Percentiles rank a stretch among this genome's conserved stretches.
These are phyloP conservation scores for Myotis yumanensis DNA, from an alignment of 2,113 vertebrate species.

Conservation along the genomic window DNA sequence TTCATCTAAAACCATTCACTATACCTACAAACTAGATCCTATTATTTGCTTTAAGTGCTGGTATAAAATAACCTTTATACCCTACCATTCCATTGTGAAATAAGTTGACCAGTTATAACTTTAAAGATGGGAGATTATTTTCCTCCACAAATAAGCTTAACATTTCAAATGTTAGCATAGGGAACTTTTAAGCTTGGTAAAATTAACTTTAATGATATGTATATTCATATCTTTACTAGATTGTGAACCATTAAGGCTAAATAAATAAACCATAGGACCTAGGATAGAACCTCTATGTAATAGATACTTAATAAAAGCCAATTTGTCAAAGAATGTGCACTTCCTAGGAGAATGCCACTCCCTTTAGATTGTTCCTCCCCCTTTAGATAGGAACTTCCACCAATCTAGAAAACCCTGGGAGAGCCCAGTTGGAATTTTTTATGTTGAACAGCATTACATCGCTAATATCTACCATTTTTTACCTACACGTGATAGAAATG, in stretches of 20 bases:
- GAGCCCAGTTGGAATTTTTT: not conserved
- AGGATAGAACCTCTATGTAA: not conserved
- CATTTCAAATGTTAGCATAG: not conserved
- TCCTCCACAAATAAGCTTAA: not conserved
- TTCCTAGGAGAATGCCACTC: not conserved
- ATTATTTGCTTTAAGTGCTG: not conserved
- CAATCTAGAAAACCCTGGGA: not conserved
- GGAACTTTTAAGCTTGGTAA: not conserved
- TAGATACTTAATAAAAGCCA: not conserved
- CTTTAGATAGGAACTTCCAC: not conserved
- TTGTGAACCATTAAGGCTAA: not conserved
- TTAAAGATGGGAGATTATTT: not conserved
- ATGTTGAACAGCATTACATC: not conserved
- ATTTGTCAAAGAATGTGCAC: not conserved
- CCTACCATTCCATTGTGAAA: not conserved
- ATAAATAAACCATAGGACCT: not conserved
- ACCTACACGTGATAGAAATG: not conserved
- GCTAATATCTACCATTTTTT: not conserved
- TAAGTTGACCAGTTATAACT: not conserved
- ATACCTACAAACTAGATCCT: not conserved
- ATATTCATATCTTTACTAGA: slow-evolving; percentile 8
- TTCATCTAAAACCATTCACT: not conserved
- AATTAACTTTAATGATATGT: slow-evolving; percentile 1
- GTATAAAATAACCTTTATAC: not conserved
- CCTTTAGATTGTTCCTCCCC: not conserved